Evolutionary conservation across 35 echinoderm and acorn worm genomes (phyloP), one percentile per base, ranked within the genome.

Genomic region (Apostichopus parvimensis): DNA sequence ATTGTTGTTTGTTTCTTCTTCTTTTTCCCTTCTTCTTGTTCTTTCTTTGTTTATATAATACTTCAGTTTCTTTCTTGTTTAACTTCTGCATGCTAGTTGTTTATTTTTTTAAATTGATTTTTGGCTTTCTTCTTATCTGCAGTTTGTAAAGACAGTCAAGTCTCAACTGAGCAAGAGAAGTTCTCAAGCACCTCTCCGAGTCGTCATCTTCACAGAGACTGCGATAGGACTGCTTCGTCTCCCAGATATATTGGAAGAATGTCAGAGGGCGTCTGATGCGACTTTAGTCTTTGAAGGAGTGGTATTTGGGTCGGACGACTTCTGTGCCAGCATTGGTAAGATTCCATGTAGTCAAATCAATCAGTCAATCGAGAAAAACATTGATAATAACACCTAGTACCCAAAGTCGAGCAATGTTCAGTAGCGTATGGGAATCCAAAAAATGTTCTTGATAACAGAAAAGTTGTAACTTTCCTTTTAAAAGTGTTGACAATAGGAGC

Each of bases 291-390:
- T 96, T 77, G 97, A 98, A 87, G 97, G 97, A n/a, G 92, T 98
- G 5, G 95, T 98, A 6, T 98, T 98, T 94, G 97, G 94, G 11
- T 96, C 94, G 3, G 95, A 96, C 91, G 94, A 98, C 88, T 98
- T 96, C 75, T 98, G 97, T 90, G 97, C 97, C 75, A 92, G 94
- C 78, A 96, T 98, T 54, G 97, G 97, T 95, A 79, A 81, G 96
- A 61, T 61, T 61, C 58, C 58, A 9, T 45, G 1, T 45, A 45
- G 34, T 45, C 34, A 45, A 45, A 45, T 45, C 34, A 45, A 45
- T 45, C 34, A 45, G 34, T 45, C 34, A 45, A 45, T 45, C 34
- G 1, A 45, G 34, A 45, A 45, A 45, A 45, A 45, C 26, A 45
- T 45, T 45, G 1, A 4, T 45, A 45, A 45, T 45, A 45, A 45